Evolutionary conservation across 2,113 vertebrate genomes (phyloP), one percentile per base, ranked within the genome.

Genomic region (Mixornis gularis): DNA sequence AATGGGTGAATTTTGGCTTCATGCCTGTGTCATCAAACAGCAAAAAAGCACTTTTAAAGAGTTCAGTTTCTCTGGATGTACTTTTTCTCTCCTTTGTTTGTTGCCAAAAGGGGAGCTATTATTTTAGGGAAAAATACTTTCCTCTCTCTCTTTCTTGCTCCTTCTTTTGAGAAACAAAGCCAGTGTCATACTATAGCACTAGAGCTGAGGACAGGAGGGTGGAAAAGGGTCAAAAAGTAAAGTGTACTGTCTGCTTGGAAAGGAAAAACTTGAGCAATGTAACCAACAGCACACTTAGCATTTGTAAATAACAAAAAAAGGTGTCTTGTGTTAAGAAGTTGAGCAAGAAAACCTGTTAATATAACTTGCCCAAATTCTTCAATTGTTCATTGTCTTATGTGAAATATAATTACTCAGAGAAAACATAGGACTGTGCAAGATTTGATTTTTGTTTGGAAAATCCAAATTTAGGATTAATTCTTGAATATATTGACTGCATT

Each of bases 21-120:
- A 17, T 79, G 89, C 96, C 95, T 96, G 55, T 94, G 56, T 96
- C 92, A 96, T 96, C 95, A 96, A 96, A 94, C 40, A 92, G 63
- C 19, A 80, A 79, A 89, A 87, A 79, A 74, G 34, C 58, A 44
- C 64, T 90, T 95, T 85, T 32, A 53, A 87, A 82, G 87, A 77
- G 51, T 79, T 93, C 53, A 44, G 40, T 95, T 95, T 93, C 81
- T 70, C 66, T 93, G 87, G 70, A 91, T 51, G 74, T 82, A 81
- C 90, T 96, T 89, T 93, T 91, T 90, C 82, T 85, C 55, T 81
- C 52, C 63, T 85, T 92, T 94, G 89, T 93, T 95, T 96, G 85
- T 94, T 96, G 92, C 94, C 95, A 96, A 89, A 96, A 94, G 71
- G 40, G 64, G 87, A 96, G 68, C 78, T 91, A 92, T 96, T 95